A percentile compares a stretch with the other conserved stretches of the same genome.
Conservation (phyloP, 2,797 vertebrate genomes). For the Phaenicophaeus curvirostris region DNA sequence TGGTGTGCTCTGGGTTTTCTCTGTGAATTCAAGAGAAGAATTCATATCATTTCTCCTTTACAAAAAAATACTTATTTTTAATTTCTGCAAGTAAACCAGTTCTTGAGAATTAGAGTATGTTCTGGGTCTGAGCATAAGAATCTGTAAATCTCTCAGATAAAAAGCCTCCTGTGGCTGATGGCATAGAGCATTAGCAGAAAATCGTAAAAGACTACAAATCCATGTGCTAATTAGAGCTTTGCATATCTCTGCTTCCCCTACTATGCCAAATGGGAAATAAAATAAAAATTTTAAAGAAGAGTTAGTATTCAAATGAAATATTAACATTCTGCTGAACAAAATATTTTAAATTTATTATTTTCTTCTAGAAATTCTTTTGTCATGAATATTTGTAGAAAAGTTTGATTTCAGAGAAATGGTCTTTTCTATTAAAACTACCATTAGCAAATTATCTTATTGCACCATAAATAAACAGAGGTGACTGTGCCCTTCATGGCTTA, state of each 20-base stretch:
- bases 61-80: slow-evolving; percentile 22
- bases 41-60: background rate
- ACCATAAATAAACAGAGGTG: background rate
- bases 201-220: slow-evolving; percentile 36
- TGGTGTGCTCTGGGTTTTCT: slow-evolving; percentile 48
- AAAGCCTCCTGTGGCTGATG: slow-evolving; percentile 53
- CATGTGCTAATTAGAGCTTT: slow-evolving; percentile 65
- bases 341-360: background rate
- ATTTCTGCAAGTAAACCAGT: slow-evolving; percentile 4
- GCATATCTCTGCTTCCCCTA: background rate
- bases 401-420: background rate
- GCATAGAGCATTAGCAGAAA: slow-evolving; percentile 33
- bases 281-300: background rate
- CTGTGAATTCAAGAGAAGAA: slow-evolving; percentile 51
- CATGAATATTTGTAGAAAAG: background rate
- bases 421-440: background rate
- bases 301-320: background rate
- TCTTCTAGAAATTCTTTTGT: background rate
- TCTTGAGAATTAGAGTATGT: slow-evolving; percentile 7
- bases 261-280: slow-evolving; percentile 21
- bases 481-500: background rate
- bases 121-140: background rate
- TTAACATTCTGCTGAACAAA: background rate
- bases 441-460: background rate
- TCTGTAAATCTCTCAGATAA: slow-evolving; percentile 53